Conservation (phyloP, 1,140 invertebrate genomes). For the Sycophila sp. region DNA sequence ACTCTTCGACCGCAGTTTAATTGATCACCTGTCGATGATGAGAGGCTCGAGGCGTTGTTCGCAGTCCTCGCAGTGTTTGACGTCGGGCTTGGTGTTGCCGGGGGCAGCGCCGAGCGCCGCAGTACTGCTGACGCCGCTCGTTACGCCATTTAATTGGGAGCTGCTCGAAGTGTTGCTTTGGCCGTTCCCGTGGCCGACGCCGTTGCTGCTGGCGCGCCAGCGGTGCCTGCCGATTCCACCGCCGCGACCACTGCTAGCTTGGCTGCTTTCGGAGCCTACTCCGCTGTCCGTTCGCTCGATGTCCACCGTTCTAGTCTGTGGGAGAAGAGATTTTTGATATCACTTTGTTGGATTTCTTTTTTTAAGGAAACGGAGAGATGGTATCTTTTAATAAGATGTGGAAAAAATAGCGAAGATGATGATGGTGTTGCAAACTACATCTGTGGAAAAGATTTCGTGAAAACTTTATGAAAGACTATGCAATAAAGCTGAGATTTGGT, state of each 20-base stretch:
- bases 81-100: slow-evolving; percentile 41
- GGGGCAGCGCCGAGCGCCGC: neutral
- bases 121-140: neutral
- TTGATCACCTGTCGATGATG: slow-evolving; percentile 59
- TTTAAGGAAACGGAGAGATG: too few relatives aligned
- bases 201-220: slow-evolving; percentile 55
- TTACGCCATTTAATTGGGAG: neutral
- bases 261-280: slow-evolving; percentile 91
- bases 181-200: slow-evolving; percentile 42
- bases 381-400: too few relatives aligned
- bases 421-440: too few relatives aligned
- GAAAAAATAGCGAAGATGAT: too few relatives aligned
- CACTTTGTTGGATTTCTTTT: too few relatives aligned
- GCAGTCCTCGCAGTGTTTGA: slow-evolving; percentile 64
- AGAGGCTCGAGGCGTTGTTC: slow-evolving; percentile 61
- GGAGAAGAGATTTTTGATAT: neutral
- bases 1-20: too few relatives aligned
- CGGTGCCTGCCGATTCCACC: slow-evolving; percentile 47
- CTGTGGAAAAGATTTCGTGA: too few relatives aligned
- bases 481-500: too few relatives aligned
- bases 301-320: slow-evolving; percentile 65
- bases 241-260: slow-evolving; percentile 77
- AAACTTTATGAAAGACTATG: too few relatives aligned
- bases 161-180: neutral
- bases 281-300: slow-evolving; percentile 93